Base-by-base conservation (phyloP, 2,113 vertebrate genomes). In the Vicugna pacos region DNA sequence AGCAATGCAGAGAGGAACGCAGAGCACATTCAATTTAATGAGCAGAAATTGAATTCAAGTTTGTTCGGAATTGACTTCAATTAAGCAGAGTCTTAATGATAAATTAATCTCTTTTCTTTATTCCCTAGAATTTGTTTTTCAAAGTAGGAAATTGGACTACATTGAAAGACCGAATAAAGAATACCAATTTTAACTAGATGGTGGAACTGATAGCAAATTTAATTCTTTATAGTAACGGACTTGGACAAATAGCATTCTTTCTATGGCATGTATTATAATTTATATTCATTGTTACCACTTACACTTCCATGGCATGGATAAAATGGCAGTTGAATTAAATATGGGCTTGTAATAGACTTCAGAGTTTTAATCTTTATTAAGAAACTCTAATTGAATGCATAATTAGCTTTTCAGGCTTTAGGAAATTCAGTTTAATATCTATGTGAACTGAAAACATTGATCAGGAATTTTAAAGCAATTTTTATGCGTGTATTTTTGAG, bases 1-100 rank as follows among this genome's bases (percentile, higher is more conserved):
- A 99, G 99, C 99, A 98, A 98, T 98, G 98, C 98, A 98, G 99
- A 99, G 98, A 99, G 99, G 99, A 99, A 99, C 98, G 98, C 98
- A 98, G 98, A 98, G 98, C 99, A 98, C 99, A 98, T 99, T 99
- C 99, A 99, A 98, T 99, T 99, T 99, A 99, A 99, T 99, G 99
- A 99, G 99, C 99, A 98, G 99, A 99, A 99, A 99, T 99, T 99
- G 99, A 99, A 99, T 99, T 99, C 99, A 99, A 99, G 99, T 99
- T 99, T 99, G 99, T 99, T 99, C 99, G 98, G 99, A 99, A 99
- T 99, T 99, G 99, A 99, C 99, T 99, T 99, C 99, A 99, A 99
- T 99, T 99, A 99, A 99, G 99, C 99, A 97, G 98, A 99, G 99
- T 99, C 99, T 99, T 99, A 99, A 99, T 99, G 99, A 99, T 99